Percentiles rank a stretch among this genome's conserved stretches.
Conservation (phyloP, 30 jellyfish, hydroid and myxozoan genomes). For the Aurelia aurita complex sp. Pacific region DNA sequence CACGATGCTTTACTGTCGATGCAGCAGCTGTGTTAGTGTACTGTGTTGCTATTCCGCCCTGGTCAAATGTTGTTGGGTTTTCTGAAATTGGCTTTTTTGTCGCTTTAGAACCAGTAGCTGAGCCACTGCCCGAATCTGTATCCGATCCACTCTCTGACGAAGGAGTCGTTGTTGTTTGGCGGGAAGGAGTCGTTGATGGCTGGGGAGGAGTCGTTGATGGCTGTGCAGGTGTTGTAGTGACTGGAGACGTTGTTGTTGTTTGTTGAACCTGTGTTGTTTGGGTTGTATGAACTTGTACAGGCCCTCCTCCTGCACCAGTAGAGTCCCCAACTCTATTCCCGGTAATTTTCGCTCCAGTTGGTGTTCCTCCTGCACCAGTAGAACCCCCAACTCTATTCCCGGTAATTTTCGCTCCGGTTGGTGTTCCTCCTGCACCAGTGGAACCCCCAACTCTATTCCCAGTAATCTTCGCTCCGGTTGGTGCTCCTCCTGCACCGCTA, state of each 20-base stretch:
- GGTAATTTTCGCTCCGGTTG: no score
- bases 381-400: no score
- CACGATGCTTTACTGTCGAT: neutral
- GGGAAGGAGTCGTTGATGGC: neutral
- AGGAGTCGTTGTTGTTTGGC: neutral
- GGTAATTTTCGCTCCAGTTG: no score
- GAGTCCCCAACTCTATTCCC: no score
- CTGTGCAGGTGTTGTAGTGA: constrained; percentile 1
- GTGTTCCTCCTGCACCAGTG: no score
- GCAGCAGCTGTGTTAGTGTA: neutral
- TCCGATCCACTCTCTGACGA: constrained; percentile 12
- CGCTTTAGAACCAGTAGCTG: neutral
- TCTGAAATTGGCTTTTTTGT: constrained; percentile 39
- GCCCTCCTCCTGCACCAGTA: no score
- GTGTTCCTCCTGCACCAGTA: no score
- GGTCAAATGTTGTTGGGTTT: constrained; percentile 43
- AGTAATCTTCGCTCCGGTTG: no score
- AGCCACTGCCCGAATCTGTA: constrained; percentile 28
- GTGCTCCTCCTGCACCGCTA: no score
- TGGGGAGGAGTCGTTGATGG: neutral
- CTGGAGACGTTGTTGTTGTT: neutral
- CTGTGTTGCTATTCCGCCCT: constrained; percentile 28
- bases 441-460: no score
- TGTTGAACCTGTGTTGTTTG: neutral
- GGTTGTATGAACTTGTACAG: neutral